Evolutionary conservation across 2,113 vertebrate species (phyloP).

Genomic region (Rhodinocichla rosea): DNA sequence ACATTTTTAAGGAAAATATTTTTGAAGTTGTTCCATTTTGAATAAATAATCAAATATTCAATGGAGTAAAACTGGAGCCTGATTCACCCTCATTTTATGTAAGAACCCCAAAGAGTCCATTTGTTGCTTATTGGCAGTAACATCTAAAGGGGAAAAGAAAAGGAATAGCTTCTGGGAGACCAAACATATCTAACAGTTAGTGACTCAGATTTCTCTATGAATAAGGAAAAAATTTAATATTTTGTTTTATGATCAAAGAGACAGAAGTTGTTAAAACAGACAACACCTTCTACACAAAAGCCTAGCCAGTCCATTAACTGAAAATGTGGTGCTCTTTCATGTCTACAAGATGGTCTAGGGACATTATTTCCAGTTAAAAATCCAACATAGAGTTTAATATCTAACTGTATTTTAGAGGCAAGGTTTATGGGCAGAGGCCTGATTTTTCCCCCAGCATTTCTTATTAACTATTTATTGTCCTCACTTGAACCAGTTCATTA

Average conservation of each 20-base stretch:
- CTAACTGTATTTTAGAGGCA: background rate
- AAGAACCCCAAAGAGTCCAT: background rate
- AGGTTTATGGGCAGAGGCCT: background rate
- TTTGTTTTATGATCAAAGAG: background rate
- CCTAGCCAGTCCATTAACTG: background rate
- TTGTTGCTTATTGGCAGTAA: background rate
- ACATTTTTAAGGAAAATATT: conserved; percentile 58
- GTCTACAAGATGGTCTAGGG: background rate
- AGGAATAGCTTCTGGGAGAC: background rate
- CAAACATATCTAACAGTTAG: background rate
- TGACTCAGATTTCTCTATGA: background rate
- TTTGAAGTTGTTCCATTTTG: conserved; percentile 59
- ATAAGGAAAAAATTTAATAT: background rate
- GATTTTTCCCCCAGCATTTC: background rate
- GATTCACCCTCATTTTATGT: background rate
- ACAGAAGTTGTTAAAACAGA: background rate
- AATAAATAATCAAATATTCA: conserved; percentile 50
- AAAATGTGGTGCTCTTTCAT: background rate
- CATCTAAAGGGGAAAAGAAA: background rate
- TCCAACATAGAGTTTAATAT: background rate
- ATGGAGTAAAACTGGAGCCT: background rate
- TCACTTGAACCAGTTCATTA: background rate
- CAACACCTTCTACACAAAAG: background rate
- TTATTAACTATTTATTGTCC: background rate
- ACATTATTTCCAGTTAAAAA: background rate